Base-by-base conservation (phyloP, 1,140 invertebrate genomes). In the Psilanteris sp. region DNA sequence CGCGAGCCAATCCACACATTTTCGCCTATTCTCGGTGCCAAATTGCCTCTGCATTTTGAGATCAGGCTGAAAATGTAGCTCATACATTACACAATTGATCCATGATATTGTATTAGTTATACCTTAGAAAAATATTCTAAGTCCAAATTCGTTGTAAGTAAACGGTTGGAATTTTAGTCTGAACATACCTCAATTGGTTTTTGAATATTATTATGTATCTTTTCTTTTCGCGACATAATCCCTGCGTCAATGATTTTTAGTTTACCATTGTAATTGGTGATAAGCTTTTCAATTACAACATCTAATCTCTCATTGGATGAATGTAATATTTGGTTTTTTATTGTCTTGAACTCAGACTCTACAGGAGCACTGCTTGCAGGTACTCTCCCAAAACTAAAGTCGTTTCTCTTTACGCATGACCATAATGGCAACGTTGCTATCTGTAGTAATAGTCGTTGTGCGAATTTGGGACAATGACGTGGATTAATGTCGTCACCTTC, bases 401-500 rank as follows among this genome's bases (percentile, higher is more conserved):
- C n/a, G 18, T 48, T 18, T 18, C 41, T 29, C 20, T 6, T 2
- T 34, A 37, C 26, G 16, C 27, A 24, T 10, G 54, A 43, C 54
- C 54, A 59, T 13, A 59, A 15, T 4, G 14, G 13, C 1, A 36
- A 16, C 8, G 15, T 37, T 34, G 24, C 27, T n/a, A 67, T n/a
- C 22, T 67, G 37, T 10, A 36, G 26, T 8, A 16, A 1, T 1
- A 54, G 10, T 26, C 48, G 37, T 0, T 43, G 5, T 0, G 62
- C 37, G 29, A 67, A 29, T 46, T 26, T 16, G 0, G 11, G 10
- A 26, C 11, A 43, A 34, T 44, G 3, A 5, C 29, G 16, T 6
- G 39, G 37, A 10, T 66, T 66, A 15, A 52, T 6, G 10, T 66
- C 61, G 14, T 66, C 37, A 4, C 36, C 61, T 14, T 3, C n/a